Percentiles rank a stretch among this genome's conserved stretches.
These are phyloP conservation scores for Camelus bactrianus DNA, from an alignment of 2,113 vertebrate genomes.

Conservation along the genomic window DNA sequence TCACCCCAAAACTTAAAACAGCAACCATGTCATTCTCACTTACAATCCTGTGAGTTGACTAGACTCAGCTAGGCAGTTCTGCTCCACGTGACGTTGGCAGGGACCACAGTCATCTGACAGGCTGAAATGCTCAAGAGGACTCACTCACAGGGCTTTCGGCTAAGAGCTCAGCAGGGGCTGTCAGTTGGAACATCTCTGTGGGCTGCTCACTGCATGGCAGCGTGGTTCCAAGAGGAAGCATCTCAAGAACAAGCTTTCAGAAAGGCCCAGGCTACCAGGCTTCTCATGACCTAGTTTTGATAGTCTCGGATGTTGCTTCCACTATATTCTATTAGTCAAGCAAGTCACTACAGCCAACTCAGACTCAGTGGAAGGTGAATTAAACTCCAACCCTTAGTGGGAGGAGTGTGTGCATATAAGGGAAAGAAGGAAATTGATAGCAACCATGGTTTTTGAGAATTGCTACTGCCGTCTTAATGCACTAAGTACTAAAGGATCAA, in stretches of 20 bases:
- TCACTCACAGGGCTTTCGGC: background rate
- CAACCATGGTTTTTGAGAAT: background rate
- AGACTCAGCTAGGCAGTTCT: background rate
- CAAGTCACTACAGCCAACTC: background rate
- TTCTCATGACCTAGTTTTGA: background rate
- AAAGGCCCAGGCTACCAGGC: background rate
- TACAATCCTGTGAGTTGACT: background rate
- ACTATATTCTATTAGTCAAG: background rate
- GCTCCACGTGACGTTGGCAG: background rate
- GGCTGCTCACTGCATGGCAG: background rate
- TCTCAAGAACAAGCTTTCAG: background rate
- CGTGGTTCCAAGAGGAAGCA: background rate
- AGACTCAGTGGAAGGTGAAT: background rate
- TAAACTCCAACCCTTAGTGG: background rate
- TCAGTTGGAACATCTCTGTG: background rate
- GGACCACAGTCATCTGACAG: background rate
- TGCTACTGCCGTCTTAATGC: background rate
- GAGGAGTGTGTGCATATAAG: too few relatives aligned
- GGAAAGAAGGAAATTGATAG: background rate
- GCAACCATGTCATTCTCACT: background rate
- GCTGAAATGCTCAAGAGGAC: background rate
- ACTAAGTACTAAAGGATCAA: background rate
- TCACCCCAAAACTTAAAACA: background rate
- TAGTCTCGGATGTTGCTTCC: background rate
- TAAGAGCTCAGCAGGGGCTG: background rate